Base-by-base conservation (phyloP, 2,113 vertebrate genomes). In the Xyrauchen texanus region DNA sequence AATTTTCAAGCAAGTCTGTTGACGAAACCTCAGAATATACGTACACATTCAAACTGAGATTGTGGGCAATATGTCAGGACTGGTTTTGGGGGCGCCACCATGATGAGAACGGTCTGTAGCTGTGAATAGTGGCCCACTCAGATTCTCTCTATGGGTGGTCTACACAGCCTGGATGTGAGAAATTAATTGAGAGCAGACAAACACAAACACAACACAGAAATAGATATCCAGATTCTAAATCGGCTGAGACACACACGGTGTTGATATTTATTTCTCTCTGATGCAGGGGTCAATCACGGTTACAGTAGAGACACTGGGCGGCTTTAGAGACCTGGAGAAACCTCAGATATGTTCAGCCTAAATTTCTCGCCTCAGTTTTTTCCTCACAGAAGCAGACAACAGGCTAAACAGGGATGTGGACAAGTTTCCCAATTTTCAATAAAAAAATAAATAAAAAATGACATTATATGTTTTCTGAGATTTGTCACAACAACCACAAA, bases 91-190 rank as follows among this genome's bases (percentile, higher is more conserved):
- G 92, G 90, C 88, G 90, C 92, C 90, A 88, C 87, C 86, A 87
- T 91, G 92, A 90, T 92, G 34, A 79, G 85, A 85, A 83, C 81
- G 89, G 86, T 85, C 88, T 88, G 87, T 90, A 88, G 90, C 88
- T 81, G 85, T 88, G 88, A 89, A 92, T 92, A 89, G 89, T 92
- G 89, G 87, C 88, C 88, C 88, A 92, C 91, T 93, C 90, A 90
- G 87, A 85, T 84, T 80, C 75, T 84, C 83, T 74, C 83, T 86
- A 68, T 91, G 92, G 93, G 93, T 93, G 93, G 93, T 91, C 93
- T 58, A 60, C 81, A 83, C 57, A 72, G 62, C 78, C 75, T 81
- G 81, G 67, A 62, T 8, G 68, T 8, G 69, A 85, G 15, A 64
- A 69, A 68, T 62, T 34, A 64, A 68, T 78, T 68, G 66, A 3